These are phyloP conservation scores for Drosophila trichaetosa DNA, from an alignment of 2,888 invertebrate species.

Conservation along the genomic window DNA sequence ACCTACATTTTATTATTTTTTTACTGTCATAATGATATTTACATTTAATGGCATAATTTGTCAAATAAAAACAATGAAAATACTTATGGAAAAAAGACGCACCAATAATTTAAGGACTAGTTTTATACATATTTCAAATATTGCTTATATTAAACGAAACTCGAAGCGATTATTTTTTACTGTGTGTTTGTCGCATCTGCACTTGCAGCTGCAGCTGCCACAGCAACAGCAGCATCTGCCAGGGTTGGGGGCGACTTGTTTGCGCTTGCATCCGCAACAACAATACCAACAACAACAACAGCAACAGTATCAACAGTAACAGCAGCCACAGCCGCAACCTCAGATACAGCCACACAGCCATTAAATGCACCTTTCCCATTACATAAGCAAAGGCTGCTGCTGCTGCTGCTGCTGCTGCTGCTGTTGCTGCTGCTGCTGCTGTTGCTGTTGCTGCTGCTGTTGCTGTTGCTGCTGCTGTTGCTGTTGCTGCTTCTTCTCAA, in stretches of 20 bases:
- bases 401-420: constrained; percentile 1
- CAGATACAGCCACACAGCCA: constrained; percentile 25
- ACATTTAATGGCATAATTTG: too few relatives aligned
- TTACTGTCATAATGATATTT: neutral
- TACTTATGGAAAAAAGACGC: neutral
- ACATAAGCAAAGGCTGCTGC: constrained; percentile 37
- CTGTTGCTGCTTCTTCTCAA: neutral
- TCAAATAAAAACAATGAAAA: neutral
- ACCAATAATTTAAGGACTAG: neutral
- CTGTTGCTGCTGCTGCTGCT: neutral
- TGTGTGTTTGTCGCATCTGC: constrained; percentile 39
- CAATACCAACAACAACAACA: constrained; percentile 6
- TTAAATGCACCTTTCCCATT: constrained; percentile 61
- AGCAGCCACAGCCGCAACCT: constrained; percentile 11
- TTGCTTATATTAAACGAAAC: neutral
- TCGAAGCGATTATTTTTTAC: neutral
- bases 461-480: neutral
- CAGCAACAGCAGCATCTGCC: constrained; percentile 30
- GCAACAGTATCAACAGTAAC: constrained; percentile 5
- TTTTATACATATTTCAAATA: neutral
- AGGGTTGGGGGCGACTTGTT: constrained; percentile 50
- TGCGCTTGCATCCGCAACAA: constrained; percentile 50
- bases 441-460: neutral
- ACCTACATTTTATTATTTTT: neutral
- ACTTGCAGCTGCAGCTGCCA: constrained; percentile 22